Conservation (phyloP, 2,797 vertebrate species). For the Eidolon dupreanum region DNA sequence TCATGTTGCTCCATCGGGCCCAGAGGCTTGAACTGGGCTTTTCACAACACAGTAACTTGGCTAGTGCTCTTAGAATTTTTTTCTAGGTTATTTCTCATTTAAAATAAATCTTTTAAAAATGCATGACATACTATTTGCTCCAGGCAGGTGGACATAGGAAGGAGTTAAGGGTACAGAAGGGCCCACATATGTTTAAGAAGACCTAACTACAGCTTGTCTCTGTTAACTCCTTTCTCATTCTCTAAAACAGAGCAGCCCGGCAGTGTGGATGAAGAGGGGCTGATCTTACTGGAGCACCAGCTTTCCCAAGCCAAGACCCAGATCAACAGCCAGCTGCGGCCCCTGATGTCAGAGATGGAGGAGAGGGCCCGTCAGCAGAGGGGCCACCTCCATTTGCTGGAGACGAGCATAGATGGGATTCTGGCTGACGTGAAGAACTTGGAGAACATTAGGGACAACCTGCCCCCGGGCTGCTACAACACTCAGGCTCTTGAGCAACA, state of each 20-base stretch:
- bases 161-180: background rate
- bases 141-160: background rate
- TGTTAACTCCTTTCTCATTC: constrained; percentile 50
- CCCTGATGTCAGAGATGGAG: constrained; percentile 86
- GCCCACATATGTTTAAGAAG: background rate
- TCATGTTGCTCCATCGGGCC: background rate
- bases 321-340: constrained; percentile 85
- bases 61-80: background rate
- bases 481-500: constrained; percentile 88
- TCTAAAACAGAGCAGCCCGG: constrained; percentile 85
- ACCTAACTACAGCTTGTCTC: background rate
- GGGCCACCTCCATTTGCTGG: constrained; percentile 81
- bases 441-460: constrained; percentile 86
- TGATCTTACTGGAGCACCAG: constrained; percentile 87
- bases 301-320: constrained; percentile 84
- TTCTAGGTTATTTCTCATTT: background rate
- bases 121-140: background rate
- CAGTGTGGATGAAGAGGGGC: constrained; percentile 84
- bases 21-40: background rate
- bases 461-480: constrained; percentile 93
- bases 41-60: background rate
- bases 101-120: background rate
- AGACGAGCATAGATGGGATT: constrained; percentile 89
- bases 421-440: constrained; percentile 92
- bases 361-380: constrained; percentile 84